Evolutionary conservation across 1,140 invertebrate genomes (phyloP).

Genomic region (Batillaria attramentaria): DNA sequence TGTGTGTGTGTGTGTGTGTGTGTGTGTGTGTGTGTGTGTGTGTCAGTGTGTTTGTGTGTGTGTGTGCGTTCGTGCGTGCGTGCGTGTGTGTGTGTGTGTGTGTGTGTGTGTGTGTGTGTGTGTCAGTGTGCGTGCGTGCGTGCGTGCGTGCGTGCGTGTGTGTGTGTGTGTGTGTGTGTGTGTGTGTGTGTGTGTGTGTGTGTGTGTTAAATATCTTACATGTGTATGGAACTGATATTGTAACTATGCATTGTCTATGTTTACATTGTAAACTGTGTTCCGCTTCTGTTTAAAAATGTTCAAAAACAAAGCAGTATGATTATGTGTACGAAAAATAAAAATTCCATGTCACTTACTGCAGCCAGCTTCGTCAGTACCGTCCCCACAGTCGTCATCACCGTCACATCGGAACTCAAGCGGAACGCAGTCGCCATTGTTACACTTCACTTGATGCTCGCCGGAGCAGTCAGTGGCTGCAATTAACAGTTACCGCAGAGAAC

Average conservation of each 20-base stretch:
- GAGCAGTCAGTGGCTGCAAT: too few species aligned
- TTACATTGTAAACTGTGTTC: too few species aligned
- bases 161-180: slow-evolving; percentile 14
- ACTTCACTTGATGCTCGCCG: too few species aligned
- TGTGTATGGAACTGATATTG: background rate
- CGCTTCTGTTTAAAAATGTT: too few species aligned
- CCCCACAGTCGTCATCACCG: too few species aligned
- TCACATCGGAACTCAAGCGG: too few species aligned
- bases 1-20: slow-evolving; percentile 24
- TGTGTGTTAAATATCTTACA: background rate
- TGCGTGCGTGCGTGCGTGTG: slow-evolving; percentile 13
- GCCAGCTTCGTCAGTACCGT: too few species aligned
- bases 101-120: slow-evolving; percentile 25
- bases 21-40: slow-evolving; percentile 20
- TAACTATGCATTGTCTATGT: background rate
- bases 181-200: background rate
- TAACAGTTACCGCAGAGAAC: too few species aligned
- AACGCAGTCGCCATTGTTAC: too few species aligned
- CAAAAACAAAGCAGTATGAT: too few species aligned
- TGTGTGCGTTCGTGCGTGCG: slow-evolving; percentile 3
- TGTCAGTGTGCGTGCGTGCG: slow-evolving; percentile 4
- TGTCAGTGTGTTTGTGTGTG: slow-evolving; percentile 18
- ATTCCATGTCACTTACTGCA: too few species aligned
- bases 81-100: background rate
- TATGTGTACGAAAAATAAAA: too few species aligned